phyloP scores from a whole-genome alignment of 2,888 invertebrate species.

The Augiades crinisus region DNA sequence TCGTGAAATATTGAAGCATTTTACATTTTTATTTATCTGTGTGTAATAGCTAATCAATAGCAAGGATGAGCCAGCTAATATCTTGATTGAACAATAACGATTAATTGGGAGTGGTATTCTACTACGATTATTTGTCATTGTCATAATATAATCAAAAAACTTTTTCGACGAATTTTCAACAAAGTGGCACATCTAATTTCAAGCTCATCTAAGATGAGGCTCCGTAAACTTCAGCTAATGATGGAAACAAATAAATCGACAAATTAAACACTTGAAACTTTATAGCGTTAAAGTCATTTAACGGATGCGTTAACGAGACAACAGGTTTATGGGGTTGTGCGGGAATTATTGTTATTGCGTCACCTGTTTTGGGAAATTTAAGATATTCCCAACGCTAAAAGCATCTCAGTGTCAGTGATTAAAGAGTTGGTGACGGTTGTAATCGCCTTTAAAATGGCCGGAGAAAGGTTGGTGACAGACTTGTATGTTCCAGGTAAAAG shows the following conservation, averaged over 20 bases:
- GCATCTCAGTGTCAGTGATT: conserved; percentile 7
- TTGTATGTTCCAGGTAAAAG: conserved; percentile 13
- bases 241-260: conserved; percentile 62
- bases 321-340: conserved; percentile 52
- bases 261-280: conserved; percentile 59
- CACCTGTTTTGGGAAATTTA: conserved; percentile 32
- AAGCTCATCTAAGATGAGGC: background rate
- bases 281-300: conserved; percentile 34
- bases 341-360: conserved; percentile 45
- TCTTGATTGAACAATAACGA: no score
- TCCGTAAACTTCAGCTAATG: conserved; percentile 34
- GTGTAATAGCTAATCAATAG: no score
- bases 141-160: no score
- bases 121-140: no score
- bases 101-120: no score
- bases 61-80: no score
- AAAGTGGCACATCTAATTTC: background rate
- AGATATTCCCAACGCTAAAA: conserved; percentile 19
- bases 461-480: conserved; percentile 7
- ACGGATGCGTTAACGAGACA: conserved; percentile 57
- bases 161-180: no score
- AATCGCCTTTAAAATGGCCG: conserved; percentile 14
- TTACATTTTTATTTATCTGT: no score
- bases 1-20: no score
- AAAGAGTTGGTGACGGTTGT: conserved; percentile 19